Evolutionary conservation across 2,888 invertebrate genomes (phyloP), one percentile per base, ranked within the genome.

Genomic region (Rhodophaea formosa): DNA sequence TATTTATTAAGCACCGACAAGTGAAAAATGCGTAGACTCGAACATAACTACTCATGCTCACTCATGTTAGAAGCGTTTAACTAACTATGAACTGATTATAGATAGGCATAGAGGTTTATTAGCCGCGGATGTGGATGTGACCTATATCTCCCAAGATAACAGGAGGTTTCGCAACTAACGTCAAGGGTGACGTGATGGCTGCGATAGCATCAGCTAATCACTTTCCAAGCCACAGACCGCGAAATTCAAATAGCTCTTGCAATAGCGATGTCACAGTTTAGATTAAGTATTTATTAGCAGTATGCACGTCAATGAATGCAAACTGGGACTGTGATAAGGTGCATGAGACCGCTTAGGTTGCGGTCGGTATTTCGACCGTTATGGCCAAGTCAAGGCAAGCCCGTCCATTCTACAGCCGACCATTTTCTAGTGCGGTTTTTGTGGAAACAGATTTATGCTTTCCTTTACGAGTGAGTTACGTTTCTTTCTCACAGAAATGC

Each of bases 381-480:
- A n/a, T n/a, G n/a, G n/a, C n/a, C n/a, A n/a, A n/a, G n/a, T n/a
- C n/a, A n/a, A n/a, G 12, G 16, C 39, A 47, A 53, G 46, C 43
- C 52, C 17, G 49, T 39, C 8, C 15, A 23, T 14, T 23, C 23
- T 23, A 35, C 52, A 51, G 45, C 30, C 32, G 46, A 17, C 53
- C 47, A 56, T 53, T 52, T 56, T 49, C 45, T 58, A 15, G 56
- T 47, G 43, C 54, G 47, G 47, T 65, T 63, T 62, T 62, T 62
- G 61, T 60, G 59, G 43, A 57, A 65, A 59, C 58, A 62, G 65
- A 65, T 65, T 65, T 65, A 65, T 63, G 62, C 58, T 62, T 65
- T 65, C 62, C 64, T 61, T 59, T 60, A 51, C 60, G 46, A 15
- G 60, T 62, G 53, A 65, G 59, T 58, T 65, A 60, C 61, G 59